phyloP scores from a whole-genome alignment of 1,140 invertebrate species.

The Ephestia elutella region DNA sequence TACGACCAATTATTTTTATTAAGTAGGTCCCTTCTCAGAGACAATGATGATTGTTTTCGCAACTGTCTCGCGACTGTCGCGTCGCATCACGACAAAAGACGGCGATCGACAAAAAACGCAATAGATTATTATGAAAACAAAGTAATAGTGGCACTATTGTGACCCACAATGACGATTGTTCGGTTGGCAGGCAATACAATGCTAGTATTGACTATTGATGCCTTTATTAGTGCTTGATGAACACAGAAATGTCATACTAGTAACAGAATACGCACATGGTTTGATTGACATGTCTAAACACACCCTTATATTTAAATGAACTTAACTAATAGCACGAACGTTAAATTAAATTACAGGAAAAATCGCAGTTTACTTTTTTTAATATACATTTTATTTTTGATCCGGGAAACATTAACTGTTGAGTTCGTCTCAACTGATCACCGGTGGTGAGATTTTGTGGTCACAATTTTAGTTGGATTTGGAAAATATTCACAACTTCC shows the following conservation, averaged over 20 bases:
- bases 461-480: too few relatives aligned
- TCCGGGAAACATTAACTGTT: too few relatives aligned
- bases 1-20: constrained; percentile 33
- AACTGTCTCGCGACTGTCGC: constrained; percentile 36
- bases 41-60: constrained; percentile 40
- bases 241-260: neutral
- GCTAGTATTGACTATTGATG: neutral
- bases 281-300: too few relatives aligned
- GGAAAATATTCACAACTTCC: too few relatives aligned
- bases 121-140: neutral
- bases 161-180: neutral
- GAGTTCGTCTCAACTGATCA: too few relatives aligned
- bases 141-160: neutral
- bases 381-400: too few relatives aligned
- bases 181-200: neutral
- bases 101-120: neutral
- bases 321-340: too few relatives aligned
- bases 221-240: neutral
- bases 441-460: too few relatives aligned
- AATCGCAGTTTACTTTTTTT: too few relatives aligned
- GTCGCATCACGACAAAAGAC: neutral
- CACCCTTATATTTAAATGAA: too few relatives aligned
- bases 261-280: too few relatives aligned
- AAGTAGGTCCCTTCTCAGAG: constrained; percentile 23
- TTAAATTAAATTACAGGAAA: too few relatives aligned